These are phyloP conservation scores for Rhipidura dahli DNA, from an alignment of 2,113 vertebrate species.

Conservation along the genomic window DNA sequence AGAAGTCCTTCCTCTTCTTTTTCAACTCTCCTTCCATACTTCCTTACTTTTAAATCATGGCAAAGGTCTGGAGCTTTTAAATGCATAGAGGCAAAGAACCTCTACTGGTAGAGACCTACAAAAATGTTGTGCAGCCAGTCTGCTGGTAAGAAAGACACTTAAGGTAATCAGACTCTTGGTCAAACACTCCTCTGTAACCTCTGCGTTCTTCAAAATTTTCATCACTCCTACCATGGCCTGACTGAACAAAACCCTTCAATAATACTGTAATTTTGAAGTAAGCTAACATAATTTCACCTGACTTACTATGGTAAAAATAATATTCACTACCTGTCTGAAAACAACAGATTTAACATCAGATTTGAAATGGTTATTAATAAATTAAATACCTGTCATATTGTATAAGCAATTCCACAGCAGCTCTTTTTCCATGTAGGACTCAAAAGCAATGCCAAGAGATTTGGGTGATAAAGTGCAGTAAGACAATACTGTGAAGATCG, in stretches of 20 bases:
- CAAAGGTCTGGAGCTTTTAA: neutral
- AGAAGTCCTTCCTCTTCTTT: neutral
- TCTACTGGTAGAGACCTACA: neutral
- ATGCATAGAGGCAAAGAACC: neutral
- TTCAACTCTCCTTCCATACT: neutral
- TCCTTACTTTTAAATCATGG: neutral
- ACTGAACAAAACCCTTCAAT: neutral
- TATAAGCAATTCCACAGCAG: conserved; percentile 85
- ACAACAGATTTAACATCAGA: neutral
- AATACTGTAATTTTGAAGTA: neutral
- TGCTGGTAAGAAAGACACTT: neutral
- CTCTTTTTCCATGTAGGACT: conserved; percentile 84
- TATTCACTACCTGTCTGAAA: neutral
- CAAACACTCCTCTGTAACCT: neutral
- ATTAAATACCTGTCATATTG: conserved; percentile 83
- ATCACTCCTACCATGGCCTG: neutral
- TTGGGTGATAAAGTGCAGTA: conserved; percentile 80
- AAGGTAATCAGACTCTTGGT: neutral
- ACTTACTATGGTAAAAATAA: neutral
- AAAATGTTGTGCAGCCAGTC: neutral
- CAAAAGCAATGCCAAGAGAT: conserved; percentile 82
- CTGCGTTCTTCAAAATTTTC: neutral
- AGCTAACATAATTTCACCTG: neutral
- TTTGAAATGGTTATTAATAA: neutral
- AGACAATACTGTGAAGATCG: conserved; percentile 81